Evolutionary conservation across 2,797 vertebrate genomes (phyloP), one percentile per base, ranked within the genome.

Genomic region (Phoeniculus purpureus): DNA sequence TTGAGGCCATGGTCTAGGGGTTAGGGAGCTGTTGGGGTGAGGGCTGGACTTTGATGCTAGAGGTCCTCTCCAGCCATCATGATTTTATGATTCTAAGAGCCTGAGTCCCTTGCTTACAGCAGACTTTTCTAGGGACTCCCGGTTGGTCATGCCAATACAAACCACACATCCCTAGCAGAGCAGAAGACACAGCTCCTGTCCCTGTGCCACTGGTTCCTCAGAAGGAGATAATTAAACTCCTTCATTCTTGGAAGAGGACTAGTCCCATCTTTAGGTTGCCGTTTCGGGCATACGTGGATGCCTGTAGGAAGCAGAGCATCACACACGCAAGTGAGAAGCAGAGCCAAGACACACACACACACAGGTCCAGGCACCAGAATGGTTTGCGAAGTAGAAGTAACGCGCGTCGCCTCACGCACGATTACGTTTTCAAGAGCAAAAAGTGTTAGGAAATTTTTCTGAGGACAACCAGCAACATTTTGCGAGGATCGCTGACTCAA

Each of bases 401-500:
- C 1, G 0, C 3, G 58, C 77, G 92, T 76, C 64, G 13, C 54
- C 90, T 93, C 79, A 89, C 64, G 86, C 77, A 78, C 43, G 16
- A 93, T 92, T 93, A 90, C 76, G 83, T 76, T 94, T 93, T 65
- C 81, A 83, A 92, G 91, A 87, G 83, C 34, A 81, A 79, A 77
- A 15, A 92, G 76, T 19, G 72, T 59, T 77, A 81, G 73, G 85
- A 91, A 89, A 66, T 89, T 80, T 92, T 88, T 94, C 68, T 85
- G 59, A 92, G 92, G 87, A 64, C 50, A 87, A 88, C 37, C 92
- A 80, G 83, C 67, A 86, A 91, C 51, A 5, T 94, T 95, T 89
- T 90, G 87, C 65, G 82, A 68, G 89, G 93, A 94, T 86, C 61
- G 81, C 95, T 96, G 96, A 96, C 92, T 97, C 93, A 86, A 94